Conservation (phyloP, 2,113 vertebrate genomes). For the Paraplagusia blochii region DNA sequence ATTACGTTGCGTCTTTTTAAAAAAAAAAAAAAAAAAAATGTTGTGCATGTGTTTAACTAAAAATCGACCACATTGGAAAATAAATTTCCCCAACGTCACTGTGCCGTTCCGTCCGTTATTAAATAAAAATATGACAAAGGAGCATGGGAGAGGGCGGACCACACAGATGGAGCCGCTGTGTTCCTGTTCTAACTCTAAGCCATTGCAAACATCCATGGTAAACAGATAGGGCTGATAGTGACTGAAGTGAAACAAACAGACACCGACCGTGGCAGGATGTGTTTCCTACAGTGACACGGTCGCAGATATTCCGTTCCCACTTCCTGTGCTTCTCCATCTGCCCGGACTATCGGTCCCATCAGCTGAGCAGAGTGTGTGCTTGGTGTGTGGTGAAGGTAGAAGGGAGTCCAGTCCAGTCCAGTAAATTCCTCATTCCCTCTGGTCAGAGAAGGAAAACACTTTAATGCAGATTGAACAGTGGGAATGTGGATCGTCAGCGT, state of each 20-base stretch:
- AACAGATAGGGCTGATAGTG: slow-evolving; percentile 59
- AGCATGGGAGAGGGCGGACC: slow-evolving; percentile 32
- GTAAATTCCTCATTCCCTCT: not conserved
- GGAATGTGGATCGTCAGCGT: no score
- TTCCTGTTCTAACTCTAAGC: slow-evolving; percentile 42
- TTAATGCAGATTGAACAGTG: no score
- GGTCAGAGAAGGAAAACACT: no score
- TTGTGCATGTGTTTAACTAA: slow-evolving; percentile 16
- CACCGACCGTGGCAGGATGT: slow-evolving; percentile 33
- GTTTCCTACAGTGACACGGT: slow-evolving; percentile 29
- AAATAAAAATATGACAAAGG: slow-evolving; percentile 15
- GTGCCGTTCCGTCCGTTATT: slow-evolving; percentile 39
- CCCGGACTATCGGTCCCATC: slow-evolving; percentile 5
- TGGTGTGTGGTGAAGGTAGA: slow-evolving; percentile 22
- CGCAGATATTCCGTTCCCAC: slow-evolving; percentile 20
- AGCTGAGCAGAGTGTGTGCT: slow-evolving; percentile 8
- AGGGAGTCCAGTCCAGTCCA: not conserved
- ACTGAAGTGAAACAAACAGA: slow-evolving; percentile 55
- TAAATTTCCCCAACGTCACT: slow-evolving; percentile 7
- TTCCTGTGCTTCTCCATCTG: slow-evolving; percentile 33
- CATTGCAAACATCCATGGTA: slow-evolving; percentile 51
- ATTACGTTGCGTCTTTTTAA: slow-evolving; percentile 1
- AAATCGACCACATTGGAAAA: not conserved
- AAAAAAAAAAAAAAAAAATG: no score
- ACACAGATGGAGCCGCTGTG: slow-evolving; percentile 37